These are phyloP conservation scores for Panthera tigris DNA, from an alignment of 2,113 vertebrate genomes.

Conservation along the genomic window DNA sequence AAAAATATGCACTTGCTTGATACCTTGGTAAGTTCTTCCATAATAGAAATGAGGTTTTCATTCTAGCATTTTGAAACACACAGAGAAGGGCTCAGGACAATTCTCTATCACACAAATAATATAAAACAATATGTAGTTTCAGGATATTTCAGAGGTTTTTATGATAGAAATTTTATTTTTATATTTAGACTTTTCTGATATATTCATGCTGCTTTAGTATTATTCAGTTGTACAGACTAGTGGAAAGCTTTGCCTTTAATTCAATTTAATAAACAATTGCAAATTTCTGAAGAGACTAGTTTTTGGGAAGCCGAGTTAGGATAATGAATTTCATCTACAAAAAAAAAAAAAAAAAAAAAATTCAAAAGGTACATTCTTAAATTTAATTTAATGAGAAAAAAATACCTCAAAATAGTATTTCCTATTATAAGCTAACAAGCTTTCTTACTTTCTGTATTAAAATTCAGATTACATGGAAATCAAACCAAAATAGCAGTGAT, in stretches of 20 bases:
- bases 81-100: background rate
- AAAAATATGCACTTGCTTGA: background rate
- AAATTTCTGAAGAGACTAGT: background rate
- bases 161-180: background rate
- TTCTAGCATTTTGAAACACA: background rate
- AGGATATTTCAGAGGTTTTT: background rate
- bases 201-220: background rate
- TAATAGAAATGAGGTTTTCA: background rate
- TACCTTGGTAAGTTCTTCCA: background rate
- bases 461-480: conserved; percentile 43
- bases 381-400: background rate
- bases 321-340: conserved; percentile 13
- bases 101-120: background rate
- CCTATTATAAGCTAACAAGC: background rate
- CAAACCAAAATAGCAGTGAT: conserved; percentile 13
- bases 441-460: conserved; percentile 66
- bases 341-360: background rate
- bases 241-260: background rate
- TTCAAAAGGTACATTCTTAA: background rate
- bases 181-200: background rate
- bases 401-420: background rate
- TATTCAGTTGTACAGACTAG: background rate
- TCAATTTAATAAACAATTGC: conserved; percentile 1
- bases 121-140: background rate
- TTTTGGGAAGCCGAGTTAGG: background rate